Base-by-base conservation (phyloP, 2,113 vertebrate species). In the Odocoileus virginianus region DNA sequence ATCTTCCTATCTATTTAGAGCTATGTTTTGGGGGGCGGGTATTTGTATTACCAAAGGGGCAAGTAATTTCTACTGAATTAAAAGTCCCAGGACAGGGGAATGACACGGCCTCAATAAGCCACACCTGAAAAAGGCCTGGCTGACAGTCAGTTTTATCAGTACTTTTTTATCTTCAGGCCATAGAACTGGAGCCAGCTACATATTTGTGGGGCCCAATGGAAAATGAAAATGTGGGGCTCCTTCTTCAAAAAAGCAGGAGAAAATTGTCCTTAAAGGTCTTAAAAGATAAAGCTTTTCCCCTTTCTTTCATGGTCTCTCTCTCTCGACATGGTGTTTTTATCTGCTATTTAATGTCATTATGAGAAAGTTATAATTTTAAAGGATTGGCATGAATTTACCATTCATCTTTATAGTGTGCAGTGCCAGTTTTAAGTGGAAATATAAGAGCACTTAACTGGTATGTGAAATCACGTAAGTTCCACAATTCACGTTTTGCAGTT, bases 391-490 rank as follows among this genome's bases (percentile, higher is more conserved):
- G 54, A 50, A 40, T 92, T 74, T 87, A 57, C n/a, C 61, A 23
- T 86, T 93, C 45, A 36, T 55, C 23, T 92, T 54, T 90, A 47
- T 95, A 86, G 50, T 85, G 40, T 82, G 10, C 36, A 19, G 54
- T 90, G 76, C 64, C 58, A 55, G 25, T 92, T 96, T 95, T 95
- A 95, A 90, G 81, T 57, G 58, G 52, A 97, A 95, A 92, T 91
- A 47, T 7, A 43, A 87, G 43, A 87, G 50, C 45, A 57, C 8
- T 92, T 94, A 76, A 47, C 27, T 87, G 91, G 28, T 64, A 52
- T 92, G 23, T 92, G 50, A 87, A 91, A 86, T 86, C 45, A 87
- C 47, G 2, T 81, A 96, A 86, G 55, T 89, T 43, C 74, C 40
- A 84, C 47, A 83, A 58, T 89, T 96, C 40, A 25, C 28, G 13